Evolutionary conservation across 1,140 invertebrate genomes (phyloP), one percentile per base, ranked within the genome.

Genomic region (Drosophila kikkawai): DNA sequence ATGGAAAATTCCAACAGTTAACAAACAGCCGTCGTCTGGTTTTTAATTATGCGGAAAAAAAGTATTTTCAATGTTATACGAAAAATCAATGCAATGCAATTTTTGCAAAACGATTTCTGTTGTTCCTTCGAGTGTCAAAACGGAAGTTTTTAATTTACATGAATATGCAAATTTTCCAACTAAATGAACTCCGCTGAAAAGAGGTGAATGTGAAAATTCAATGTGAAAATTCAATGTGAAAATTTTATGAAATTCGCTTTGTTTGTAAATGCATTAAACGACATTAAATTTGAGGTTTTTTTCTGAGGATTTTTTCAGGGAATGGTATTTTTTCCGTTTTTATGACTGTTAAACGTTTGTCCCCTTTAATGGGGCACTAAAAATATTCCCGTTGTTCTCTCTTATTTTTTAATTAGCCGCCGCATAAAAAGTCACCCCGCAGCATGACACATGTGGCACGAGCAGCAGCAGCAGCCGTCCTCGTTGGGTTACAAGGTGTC

Each of bases 131-230:
- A 73, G 68, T 74, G 70, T 73, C 70, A 60, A 75, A 84, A 73
- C 74, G 82, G 68, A 86, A 86, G 74, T 85, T 86, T 82, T 85
- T 82, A 81, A 85, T 85, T 85, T 85, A 81, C 82, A 85, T 85
- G 82, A 80, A 81, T 86, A 79, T 82, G 82, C 79, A 87, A 73
- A 87, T 71, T 82, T 66, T 63, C 29, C 47, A 71, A 66, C 66
- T 63, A 86, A 86, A 86, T 85, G 79, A 85, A 79, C 68, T 80
- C 59, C n/a, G 37, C 19, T 50, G 12, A 19, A 63, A 75, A 64
- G 65, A 57, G 66, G 64, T 61, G 42, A 17, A 47, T 42, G 39
- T 73, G 77, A 74, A 73, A 84, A 74, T 66, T 51, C 74, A 74
- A 47, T 42, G 39, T 73, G 77, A 73, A 73, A 84, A 74, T 66